Evolutionary conservation across 2,888 invertebrate genomes (phyloP), one percentile per base, ranked within the genome.

Genomic region (Dynastes maya): DNA sequence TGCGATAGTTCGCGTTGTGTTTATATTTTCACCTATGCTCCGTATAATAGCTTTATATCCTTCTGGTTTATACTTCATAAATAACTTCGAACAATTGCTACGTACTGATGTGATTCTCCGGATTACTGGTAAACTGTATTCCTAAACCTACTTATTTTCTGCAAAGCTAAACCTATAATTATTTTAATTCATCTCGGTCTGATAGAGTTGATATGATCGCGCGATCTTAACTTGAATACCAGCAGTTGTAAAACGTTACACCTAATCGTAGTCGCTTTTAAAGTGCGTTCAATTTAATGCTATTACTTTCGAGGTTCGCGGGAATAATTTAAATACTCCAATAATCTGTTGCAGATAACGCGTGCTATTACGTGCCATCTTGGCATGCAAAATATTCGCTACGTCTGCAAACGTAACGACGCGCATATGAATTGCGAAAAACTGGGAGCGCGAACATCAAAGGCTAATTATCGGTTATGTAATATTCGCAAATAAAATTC

Each of bases 391-490:
- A 74, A 61, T 74, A 61, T 63, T 29, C 27, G 40, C 27, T 13
- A 27, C 58, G 61, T 45, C 45, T 61, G 5, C 61, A 49, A 63
- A 45, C 61, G 45, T 40, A 61, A 53, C 9, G 29, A 68, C 51
- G 29, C 45, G 13, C 45, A 45, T 68, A 27, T 16, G 16, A 27
- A 45, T 74, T 74, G 45, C 61, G 72, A 74, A 72, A 45, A 74
- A 45, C 63, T 74, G 61, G 72, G 72, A 61, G 72, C 61, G 72
- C 29, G 45, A 74, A 45, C 45, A 63, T 74, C 45, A 74, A 72
- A 61, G 37, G 61, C 45, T 45, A 74, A 74, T 74, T 63, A 74
- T 61, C 29, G 22, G 5, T 13, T 61, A 45, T 9, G 72, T 45
- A 74, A 61, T 45, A 40, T 74, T 45, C 16, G 61, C 49, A 16